Evolutionary conservation across 1,140 invertebrate species (phyloP), one percentile per base, ranked within the genome.

Genomic region (Ephestia elutella): DNA sequence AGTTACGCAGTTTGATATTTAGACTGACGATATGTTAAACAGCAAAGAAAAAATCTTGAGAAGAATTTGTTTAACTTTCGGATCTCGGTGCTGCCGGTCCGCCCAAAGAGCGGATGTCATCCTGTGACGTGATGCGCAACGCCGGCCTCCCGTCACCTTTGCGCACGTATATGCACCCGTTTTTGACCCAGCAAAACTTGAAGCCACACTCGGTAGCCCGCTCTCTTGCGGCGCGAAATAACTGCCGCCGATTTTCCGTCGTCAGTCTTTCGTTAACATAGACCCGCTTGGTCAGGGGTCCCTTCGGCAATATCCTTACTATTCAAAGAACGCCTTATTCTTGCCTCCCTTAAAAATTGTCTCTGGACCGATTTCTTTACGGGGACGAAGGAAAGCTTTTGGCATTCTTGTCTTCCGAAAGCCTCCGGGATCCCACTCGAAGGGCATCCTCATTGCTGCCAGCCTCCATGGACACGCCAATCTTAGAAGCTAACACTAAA

Each of bases 181-280:
- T n/a, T n/a, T 30, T 28, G n/a, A 38, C 38, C 55, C 55, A 56
- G 13, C 55, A 56, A 20, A 48, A 56, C 11, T 56, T 56, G 15
- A 32, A 59, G 28, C 32, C 57, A 9, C 21, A 18, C 10, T 44
- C 30, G 5, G 10, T 28, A 8, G 49, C 58, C 8, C 18, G n/a
- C 4, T 19, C 7, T 32, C 60, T 48, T 0, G 60, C 55, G 30
- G 15, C 28, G 3, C 60, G 60, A 62, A 62, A 62, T 13, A 62
- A 54, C 17, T 20, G 54, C 5, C n/a, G n/a, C n/a, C 60, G 28
- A 44, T 54, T 57, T 8, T 32, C 19, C 0, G 11, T 48, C 0
- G 60, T 62, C 1, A 62, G 55, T 4, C 55, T 49, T 32, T 62
- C 60, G 19, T 62, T 62, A 10, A 62, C 20, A 13, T 57, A 62